Percentiles rank a stretch among this genome's conserved stretches.
These are phyloP conservation scores for Lasioglossum oenotherae DNA, from an alignment of 2,888 invertebrate species.

Conservation along the genomic window DNA sequence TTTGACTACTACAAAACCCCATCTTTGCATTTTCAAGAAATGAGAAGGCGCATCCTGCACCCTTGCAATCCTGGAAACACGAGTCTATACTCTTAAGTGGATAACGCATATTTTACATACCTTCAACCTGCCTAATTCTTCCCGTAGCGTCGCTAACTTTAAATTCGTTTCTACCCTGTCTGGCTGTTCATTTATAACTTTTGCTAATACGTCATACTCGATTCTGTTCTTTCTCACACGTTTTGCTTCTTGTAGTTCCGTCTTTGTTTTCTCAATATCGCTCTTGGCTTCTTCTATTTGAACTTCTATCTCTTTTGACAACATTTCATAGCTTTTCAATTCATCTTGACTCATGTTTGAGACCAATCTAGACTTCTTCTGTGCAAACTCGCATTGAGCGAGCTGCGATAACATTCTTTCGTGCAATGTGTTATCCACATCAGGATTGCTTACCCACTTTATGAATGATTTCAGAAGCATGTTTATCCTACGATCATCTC, in stretches of 20 bases:
- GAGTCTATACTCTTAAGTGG: not conserved
- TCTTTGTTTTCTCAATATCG: constrained; percentile 93
- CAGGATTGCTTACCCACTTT: constrained; percentile 91
- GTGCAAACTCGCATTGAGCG: constrained; percentile 94
- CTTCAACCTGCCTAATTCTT: constrained; percentile 89
- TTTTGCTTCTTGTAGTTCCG: constrained; percentile 92
- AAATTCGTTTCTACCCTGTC: constrained; percentile 93
- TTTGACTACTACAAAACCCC: too few relatives aligned
- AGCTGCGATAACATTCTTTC: constrained; percentile 93
- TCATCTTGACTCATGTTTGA: constrained; percentile 94
- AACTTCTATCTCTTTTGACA: constrained; percentile 91
- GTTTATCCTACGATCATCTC: constrained; percentile 96
- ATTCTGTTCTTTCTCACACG: constrained; percentile 94
- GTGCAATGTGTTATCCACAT: constrained; percentile 86
- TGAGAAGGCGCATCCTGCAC: too few relatives aligned
- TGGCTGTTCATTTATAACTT: constrained; percentile 95
- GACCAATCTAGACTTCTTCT: constrained; percentile 92
- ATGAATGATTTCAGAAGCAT: constrained; percentile 93
- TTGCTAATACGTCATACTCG: constrained; percentile 97
- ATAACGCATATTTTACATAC: constrained; percentile 71
- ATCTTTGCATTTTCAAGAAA: too few relatives aligned
- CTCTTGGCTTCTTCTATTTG: constrained; percentile 92
- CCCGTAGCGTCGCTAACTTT: constrained; percentile 89
- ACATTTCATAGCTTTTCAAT: constrained; percentile 91
- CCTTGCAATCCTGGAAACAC: too few relatives aligned